Evolutionary conservation across 2,797 vertebrate genomes (phyloP).

Genomic region (Oryzias sinensis): DNA sequence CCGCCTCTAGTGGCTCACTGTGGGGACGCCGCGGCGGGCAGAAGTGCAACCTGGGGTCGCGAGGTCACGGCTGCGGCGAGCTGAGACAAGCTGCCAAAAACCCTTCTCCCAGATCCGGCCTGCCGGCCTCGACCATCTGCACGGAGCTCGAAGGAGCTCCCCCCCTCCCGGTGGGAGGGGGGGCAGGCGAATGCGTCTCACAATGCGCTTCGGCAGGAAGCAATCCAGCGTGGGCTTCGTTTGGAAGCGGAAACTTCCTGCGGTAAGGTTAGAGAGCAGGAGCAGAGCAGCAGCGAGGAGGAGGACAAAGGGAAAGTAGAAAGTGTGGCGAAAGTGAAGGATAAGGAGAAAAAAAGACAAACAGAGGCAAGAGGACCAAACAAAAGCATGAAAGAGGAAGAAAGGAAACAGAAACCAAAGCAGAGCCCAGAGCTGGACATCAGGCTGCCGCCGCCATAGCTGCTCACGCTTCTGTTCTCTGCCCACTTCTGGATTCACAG

Average conservation of each 20-base stretch:
- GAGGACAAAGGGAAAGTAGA: constrained; percentile 36
- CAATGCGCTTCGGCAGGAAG: constrained; percentile 87
- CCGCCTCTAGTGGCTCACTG: constrained; percentile 41
- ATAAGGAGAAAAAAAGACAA: neutral
- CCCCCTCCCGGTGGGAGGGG: constrained; percentile 37
- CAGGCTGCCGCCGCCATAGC: neutral
- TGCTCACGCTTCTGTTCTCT: too few species aligned
- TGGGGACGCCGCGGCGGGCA: constrained; percentile 26
- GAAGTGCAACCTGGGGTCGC: constrained; percentile 44
- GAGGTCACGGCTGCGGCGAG: constrained; percentile 65
- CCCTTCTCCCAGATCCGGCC: constrained; percentile 67
- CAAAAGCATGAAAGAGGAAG: constrained; percentile 21
- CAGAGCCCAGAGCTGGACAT: constrained; percentile 2
- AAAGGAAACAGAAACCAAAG: constrained; percentile 38
- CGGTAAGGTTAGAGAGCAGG: constrained; percentile 71
- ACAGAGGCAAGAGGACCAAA: constrained; percentile 12
- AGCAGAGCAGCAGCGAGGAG: constrained; percentile 23
- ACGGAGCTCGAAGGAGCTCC: constrained; percentile 65
- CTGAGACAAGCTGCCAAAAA: constrained; percentile 64
- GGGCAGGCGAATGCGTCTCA: constrained; percentile 81
- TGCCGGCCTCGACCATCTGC: constrained; percentile 71
- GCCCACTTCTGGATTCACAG: too few species aligned
- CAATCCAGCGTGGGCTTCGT: constrained; percentile 80
- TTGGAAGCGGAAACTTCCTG: constrained; percentile 94
- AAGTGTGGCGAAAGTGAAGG: constrained; percentile 23